A percentile compares a stretch with the other conserved stretches of the same genome.
phyloP scores from a whole-genome alignment of 1,140 invertebrate genomes.

The Diplogasteroides magnus region DNA sequence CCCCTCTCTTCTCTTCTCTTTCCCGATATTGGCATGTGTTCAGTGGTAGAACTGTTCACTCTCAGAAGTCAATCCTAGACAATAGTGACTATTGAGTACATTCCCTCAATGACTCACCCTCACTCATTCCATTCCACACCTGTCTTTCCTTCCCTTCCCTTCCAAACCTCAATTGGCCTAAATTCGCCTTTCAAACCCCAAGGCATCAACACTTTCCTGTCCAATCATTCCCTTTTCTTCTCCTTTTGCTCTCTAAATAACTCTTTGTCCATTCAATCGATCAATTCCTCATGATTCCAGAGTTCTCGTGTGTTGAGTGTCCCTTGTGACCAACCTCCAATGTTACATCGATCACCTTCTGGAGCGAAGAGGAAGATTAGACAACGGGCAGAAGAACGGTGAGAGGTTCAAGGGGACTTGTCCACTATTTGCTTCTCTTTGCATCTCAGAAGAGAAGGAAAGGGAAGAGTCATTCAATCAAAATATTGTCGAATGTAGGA shows the following conservation, averaged over 20 bases:
- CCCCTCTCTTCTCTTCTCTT: background rate
- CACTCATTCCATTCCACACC: background rate
- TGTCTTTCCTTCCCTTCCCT: background rate
- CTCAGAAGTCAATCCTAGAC: no score
- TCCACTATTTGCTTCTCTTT: background rate
- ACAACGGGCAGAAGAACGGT: background rate
- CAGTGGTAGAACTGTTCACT: no score
- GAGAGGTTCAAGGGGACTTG: background rate
- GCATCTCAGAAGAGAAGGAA: background rate
- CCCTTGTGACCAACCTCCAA: background rate
- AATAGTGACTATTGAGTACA: no score
- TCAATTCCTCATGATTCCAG: background rate
- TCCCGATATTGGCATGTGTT: no score
- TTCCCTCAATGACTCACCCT: background rate
- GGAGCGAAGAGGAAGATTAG: background rate
- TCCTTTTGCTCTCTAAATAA: no score
- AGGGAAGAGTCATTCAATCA: no score
- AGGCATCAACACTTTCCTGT: no score
- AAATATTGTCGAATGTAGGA: no score
- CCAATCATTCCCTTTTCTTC: no score
- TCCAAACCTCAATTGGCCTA: background rate
- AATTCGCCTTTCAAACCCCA: no score
- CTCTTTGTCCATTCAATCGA: no score
- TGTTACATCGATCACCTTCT: background rate
- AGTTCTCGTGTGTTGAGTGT: background rate